These are phyloP conservation scores for Cepaea nemoralis DNA, from an alignment of 1,140 invertebrate genomes.

Conservation along the genomic window DNA sequence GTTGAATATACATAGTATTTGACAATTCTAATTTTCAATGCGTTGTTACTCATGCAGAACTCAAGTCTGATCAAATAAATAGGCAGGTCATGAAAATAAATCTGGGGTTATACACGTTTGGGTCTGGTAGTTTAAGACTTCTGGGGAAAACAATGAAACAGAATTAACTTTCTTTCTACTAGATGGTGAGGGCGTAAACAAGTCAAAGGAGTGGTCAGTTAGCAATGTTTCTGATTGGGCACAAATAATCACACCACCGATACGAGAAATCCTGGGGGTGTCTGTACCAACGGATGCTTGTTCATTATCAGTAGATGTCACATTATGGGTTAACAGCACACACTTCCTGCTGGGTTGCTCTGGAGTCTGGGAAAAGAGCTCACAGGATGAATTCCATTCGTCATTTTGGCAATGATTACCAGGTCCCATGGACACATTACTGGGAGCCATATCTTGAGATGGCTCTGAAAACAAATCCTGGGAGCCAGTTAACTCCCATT, in stretches of 20 bases:
- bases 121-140: neutral
- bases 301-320: neutral
- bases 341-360: neutral
- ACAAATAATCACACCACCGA: too few relatives aligned
- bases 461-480: slow-evolving; percentile 1
- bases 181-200: neutral
- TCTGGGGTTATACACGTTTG: neutral
- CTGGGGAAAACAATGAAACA: neutral
- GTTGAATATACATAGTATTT: too few relatives aligned
- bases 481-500: neutral
- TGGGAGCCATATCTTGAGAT: neutral
- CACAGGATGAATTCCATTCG: neutral
- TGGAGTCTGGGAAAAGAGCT: neutral
- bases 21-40: too few relatives aligned
- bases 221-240: neutral
- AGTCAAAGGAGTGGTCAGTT: neutral
- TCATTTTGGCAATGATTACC: neutral
- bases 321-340: neutral
- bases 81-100: neutral
- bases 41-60: too few relatives aligned
- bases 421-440: neutral
- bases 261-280: neutral
- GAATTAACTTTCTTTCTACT: neutral
- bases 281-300: neutral
- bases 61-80: too few relatives aligned